phyloP scores from a whole-genome alignment of 2,113 vertebrate genomes.

The Oreochromis tanganicae region DNA sequence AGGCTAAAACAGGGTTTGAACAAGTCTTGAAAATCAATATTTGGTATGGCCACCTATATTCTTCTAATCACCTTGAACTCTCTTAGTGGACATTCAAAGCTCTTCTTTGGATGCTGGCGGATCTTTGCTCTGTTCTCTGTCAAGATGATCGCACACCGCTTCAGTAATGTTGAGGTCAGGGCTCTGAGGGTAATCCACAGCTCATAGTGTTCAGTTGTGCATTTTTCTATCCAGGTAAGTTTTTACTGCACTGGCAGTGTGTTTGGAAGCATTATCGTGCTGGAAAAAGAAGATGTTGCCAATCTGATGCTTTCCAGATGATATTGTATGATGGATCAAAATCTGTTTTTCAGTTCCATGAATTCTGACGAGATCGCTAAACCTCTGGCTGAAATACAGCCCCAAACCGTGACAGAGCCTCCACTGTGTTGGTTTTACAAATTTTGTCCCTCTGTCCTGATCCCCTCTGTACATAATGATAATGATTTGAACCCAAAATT shows the following conservation, averaged over 20 bases:
- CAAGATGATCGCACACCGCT: background rate
- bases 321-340: background rate
- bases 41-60: background rate
- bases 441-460: background rate
- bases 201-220: background rate
- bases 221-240: background rate
- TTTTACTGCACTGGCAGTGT: background rate
- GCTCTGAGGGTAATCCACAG: background rate
- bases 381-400: background rate
- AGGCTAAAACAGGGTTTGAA: background rate
- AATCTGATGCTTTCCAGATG: background rate
- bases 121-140: background rate
- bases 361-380: background rate
- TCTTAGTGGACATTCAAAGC: too few relatives aligned
- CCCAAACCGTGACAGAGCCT: background rate
- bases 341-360: background rate
- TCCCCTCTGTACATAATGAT: background rate
- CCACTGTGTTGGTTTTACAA: background rate
- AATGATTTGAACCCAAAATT: background rate
- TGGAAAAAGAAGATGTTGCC: background rate
- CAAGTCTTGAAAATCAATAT: background rate
- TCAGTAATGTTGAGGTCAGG: background rate
- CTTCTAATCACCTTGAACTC: too few relatives aligned
- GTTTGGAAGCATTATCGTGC: background rate
- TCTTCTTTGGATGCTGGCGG: too few relatives aligned